Base-by-base conservation (phyloP, 2,797 vertebrate species). In the Ispidina lecontei region DNA sequence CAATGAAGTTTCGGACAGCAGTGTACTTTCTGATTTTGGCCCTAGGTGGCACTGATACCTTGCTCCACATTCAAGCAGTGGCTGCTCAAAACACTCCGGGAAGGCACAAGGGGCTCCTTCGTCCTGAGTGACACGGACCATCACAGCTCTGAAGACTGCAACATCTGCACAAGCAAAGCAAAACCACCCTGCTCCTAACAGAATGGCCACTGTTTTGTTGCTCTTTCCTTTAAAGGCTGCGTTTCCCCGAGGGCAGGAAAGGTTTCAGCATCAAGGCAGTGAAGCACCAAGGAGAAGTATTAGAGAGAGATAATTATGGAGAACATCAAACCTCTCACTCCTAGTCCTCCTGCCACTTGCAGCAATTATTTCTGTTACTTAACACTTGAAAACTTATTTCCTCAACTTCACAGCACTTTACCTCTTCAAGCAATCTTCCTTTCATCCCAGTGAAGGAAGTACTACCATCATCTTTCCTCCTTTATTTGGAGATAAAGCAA, bases 11-110 rank as follows among this genome's bases (percentile, higher is more conserved):
- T 55, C 67, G 49, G 18, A 28, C 0, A 41, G 33, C 46, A 28
- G 18, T 86, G 78, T 10, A 80, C 51, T 81, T 91, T 77, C 89
- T 22, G 46, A 15, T 41, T 63, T 39, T 31, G 49, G 74, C 97
- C 89, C 95, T 97, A 97, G 97, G 87, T 96, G 96, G 97, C 96
- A 96, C 90, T 60, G 90, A 81, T 12, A 96, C 82, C 78, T 85
- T 51, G 81, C 49, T 56, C 43, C 88, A 91, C 56, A 49, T 19
- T 20, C 46, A 67, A 79, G 54, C 39, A 51, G 35, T 0, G 6
- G 4, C 13, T 33, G 21, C 29, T 37, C 28, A 31, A 64, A 23
- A 51, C 0, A 6, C 29, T 29, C 29, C 2, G 5, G 10, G 31
- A 67, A 59, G 29, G 49, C 39, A 55, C 47, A 4, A 31, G 43